Evolutionary conservation across 2,797 vertebrate species (phyloP).

Genomic region (Neostethus bicornis): DNA sequence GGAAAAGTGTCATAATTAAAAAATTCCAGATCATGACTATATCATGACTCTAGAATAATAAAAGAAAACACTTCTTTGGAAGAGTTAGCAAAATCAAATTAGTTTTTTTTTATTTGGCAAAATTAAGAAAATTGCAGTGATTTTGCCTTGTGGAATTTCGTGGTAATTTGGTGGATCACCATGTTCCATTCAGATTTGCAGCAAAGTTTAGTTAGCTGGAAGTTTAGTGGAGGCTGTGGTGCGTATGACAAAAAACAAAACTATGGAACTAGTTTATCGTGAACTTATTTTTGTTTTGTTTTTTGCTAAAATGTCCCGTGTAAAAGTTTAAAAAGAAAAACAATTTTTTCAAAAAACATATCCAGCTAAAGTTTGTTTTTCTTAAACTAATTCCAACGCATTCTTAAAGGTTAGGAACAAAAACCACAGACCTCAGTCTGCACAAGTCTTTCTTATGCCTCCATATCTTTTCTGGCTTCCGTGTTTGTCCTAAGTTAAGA

Average conservation of each 20-base stretch:
- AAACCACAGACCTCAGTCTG: conserved; percentile 17
- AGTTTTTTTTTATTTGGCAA: no score
- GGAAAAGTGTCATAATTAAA: conserved; percentile 29
- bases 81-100: not conserved
- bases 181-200: conserved; percentile 3
- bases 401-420: conserved; percentile 2
- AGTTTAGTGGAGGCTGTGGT: conserved; percentile 3
- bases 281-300: conserved; percentile 2
- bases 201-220: conserved; percentile 16
- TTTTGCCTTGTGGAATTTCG: conserved; percentile 12
- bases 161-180: not conserved
- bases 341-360: not conserved
- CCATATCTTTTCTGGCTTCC: conserved; percentile 32
- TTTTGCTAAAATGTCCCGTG: not conserved
- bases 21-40: not conserved
- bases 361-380: conserved; percentile 27
- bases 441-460: conserved; percentile 16
- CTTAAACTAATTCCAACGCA: conserved; percentile 10
- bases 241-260: conserved; percentile 1
- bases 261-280: conserved; percentile 9
- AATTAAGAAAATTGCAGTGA: not conserved
- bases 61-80: not conserved
- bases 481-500: conserved; percentile 27
- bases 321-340: conserved; percentile 5
- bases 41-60: conserved; percentile 6